Conservation (phyloP, 2,888 invertebrate species). For the Xylophagus ater region DNA sequence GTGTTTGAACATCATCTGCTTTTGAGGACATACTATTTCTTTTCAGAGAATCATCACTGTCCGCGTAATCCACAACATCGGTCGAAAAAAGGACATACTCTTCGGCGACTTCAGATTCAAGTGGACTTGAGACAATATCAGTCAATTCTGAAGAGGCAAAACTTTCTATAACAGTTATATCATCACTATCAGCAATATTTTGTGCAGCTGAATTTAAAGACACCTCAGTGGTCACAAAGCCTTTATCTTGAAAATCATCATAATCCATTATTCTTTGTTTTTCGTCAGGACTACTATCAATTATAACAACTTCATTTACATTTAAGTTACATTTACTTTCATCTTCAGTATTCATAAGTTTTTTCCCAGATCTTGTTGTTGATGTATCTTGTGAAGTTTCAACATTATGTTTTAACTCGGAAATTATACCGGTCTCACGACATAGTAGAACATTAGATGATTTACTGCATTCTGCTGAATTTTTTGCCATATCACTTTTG, state of each 20-base stretch:
- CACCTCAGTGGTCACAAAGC: slow-evolving; percentile 46
- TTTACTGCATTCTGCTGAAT: neutral
- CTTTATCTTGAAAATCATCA: slow-evolving; percentile 48
- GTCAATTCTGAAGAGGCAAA: slow-evolving; percentile 43
- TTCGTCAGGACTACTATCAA: slow-evolving; percentile 36
- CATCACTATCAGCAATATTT: slow-evolving; percentile 45
- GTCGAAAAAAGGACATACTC: slow-evolving; percentile 54
- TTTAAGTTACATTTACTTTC: neutral
- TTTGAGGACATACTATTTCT: slow-evolving; percentile 18
- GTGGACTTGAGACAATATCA: slow-evolving; percentile 50
- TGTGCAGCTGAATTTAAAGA: slow-evolving; percentile 48
- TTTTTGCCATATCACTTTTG: neutral
- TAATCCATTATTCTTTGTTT: slow-evolving; percentile 45
- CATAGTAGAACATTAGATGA: too few species aligned
- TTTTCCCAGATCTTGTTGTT: too few species aligned
- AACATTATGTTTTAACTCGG: too few species aligned
- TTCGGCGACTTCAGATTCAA: slow-evolving; percentile 48
- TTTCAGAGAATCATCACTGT: slow-evolving; percentile 37
- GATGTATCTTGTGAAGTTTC: too few species aligned
- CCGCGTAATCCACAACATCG: slow-evolving; percentile 48
- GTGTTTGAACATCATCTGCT: slow-evolving; percentile 3
- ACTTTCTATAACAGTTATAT: slow-evolving; percentile 45
- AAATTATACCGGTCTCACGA: too few species aligned
- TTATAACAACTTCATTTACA: slow-evolving; percentile 23
- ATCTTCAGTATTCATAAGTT: slow-evolving; percentile 1